Evolutionary conservation across 2,888 invertebrate species (phyloP), one percentile per base, ranked within the genome.

Genomic region (Gibbula magus): DNA sequence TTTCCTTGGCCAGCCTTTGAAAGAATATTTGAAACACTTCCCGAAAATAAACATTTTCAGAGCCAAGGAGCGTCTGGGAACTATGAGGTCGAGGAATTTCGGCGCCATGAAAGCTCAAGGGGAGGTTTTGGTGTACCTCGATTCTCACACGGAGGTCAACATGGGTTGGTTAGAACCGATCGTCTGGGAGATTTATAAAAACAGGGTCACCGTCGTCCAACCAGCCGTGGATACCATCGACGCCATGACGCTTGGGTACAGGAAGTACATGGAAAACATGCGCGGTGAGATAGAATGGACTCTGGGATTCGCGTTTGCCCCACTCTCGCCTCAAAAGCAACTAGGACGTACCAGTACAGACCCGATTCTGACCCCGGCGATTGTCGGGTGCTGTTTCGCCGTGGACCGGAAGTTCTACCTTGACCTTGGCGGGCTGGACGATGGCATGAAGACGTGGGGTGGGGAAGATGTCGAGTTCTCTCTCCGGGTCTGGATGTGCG

Each of bases 381-480:
- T 78, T 75, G 67, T 66, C n/a, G 75, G 70, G 7, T 75, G 78
- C 45, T 75, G 81, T 39, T 81, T 67, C 78, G 70, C 77, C 61
- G 32, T 76, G 25, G 61, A 77, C 16, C 51, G 73, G 56, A 80
- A 73, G 22, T 80, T 77, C 22, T 80, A 77, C 56, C 54, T 73
- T 16, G 80, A 54, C 35, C 53, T 78, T 20, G 76, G 66, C 25
- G 81, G 81, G 3, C 75, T 81, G 10, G 81, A 81, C 54, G 73
- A 45, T 7, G 80, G 73, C 8, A 80, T 80, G 80, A 77, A 70
- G 51, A 81, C 81, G 0, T 81, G 81, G 78, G 78, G 78, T 0
- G 81, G 66, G n/a, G 81, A 81, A 32, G 81, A 81, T 67, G 81
- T 81, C 16, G 81, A 81, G 56, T 66, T 81, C 18, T 78, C 81